Base-by-base conservation (phyloP, 2,797 vertebrate species). In the Anniella stebbinsi region DNA sequence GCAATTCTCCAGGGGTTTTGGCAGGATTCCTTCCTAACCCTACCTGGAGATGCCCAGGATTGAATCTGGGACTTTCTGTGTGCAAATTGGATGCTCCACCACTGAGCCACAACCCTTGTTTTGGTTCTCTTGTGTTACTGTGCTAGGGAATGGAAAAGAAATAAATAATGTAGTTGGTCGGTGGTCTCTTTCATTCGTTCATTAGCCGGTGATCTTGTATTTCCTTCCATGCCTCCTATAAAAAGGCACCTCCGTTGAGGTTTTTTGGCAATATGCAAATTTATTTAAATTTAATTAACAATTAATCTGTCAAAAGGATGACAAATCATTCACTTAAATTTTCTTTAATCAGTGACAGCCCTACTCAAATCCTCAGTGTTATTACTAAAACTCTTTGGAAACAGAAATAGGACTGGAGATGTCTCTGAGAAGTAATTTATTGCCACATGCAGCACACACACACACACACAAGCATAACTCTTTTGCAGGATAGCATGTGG, bases 201-300 rank as follows among this genome's bases (percentile, higher is more conserved):
- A 33, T n/a, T 73, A 60, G 17, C 6, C 3, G 41, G 45, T 30
- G 23, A 67, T 21, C 41, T 63, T 25, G 5, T 25, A 9, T 4
- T 36, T 60, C 54, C 13, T 48, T 38, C 54, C 48, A 23, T 36
- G 18, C 12, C 23, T 23, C 30, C 78, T 4, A 11, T 51, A 67
- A 78, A 87, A 78, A n/a, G 15, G 73, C 28, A n/a, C 21, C 45
- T n/a, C 1, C 13, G 33, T 28, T 67, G 54, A 45, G 15, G 51
- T 51, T 77, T 45, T 67, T 76, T 36, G 25, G 60, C 17, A 84
- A 77, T 51, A 89, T 84, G 88, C 81, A 89, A 84, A 89, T 89
- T 13, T 89, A 88, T 88, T 83, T 73, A 88, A 88, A 88, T 83
- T 88, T 36, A 89, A 84, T 76, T 48, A 82, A 82, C 87, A 76